phyloP scores from a whole-genome alignment of 2,797 vertebrate species.

The Sebastes trivittatus region DNA sequence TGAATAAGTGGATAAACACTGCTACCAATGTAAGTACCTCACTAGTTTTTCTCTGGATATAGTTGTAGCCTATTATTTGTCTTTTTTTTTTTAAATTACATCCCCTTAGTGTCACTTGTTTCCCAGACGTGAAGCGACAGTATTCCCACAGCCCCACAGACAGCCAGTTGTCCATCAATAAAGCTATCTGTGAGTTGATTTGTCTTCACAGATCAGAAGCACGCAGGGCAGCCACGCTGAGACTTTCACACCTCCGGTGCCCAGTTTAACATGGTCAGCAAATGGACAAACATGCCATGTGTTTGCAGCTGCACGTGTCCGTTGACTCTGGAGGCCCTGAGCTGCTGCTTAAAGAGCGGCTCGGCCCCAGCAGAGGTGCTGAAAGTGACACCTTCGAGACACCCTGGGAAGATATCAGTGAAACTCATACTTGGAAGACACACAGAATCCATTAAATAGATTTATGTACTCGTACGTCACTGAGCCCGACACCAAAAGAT shows the following conservation, averaged over 20 bases:
- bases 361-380: slow-evolving; percentile 42
- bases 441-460: not conserved
- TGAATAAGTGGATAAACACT: not conserved
- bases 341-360: slow-evolving; percentile 28
- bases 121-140: not conserved
- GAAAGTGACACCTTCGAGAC: slow-evolving; percentile 54
- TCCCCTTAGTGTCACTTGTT: not conserved
- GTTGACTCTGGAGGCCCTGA: slow-evolving; percentile 53
- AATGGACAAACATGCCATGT: slow-evolving; percentile 63
- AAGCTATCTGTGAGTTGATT: slow-evolving; percentile 9
- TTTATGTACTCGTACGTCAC: not conserved
- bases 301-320: slow-evolving; percentile 76
- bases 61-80: not conserved
- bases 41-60: not conserved
- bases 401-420: slow-evolving; percentile 6
- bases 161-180: not conserved
- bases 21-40: not conserved
- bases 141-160: not conserved
- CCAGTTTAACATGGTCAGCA: slow-evolving; percentile 42
- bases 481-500: not conserved
- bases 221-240: slow-evolving; percentile 22
- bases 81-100: too few relatives aligned
- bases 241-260: slow-evolving; percentile 58
- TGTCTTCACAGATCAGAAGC: slow-evolving; percentile 15
- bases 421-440: not conserved